Percentiles rank a stretch among this genome's conserved stretches.
These are phyloP conservation scores for Aleadryas rufinucha DNA, from an alignment of 2,113 vertebrate genomes.

Conservation along the genomic window DNA sequence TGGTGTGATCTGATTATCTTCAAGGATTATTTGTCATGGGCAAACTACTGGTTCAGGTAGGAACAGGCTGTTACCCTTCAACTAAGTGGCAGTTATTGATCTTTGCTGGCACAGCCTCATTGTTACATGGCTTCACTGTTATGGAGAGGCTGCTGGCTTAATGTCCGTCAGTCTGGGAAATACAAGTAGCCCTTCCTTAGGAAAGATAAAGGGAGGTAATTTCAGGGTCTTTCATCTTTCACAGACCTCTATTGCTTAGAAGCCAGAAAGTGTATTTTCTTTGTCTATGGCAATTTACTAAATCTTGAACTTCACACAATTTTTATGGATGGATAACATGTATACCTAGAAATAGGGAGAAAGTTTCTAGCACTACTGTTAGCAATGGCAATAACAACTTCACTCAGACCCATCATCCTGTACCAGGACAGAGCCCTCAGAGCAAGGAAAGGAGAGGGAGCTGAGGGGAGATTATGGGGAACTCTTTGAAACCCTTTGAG, in stretches of 20 bases:
- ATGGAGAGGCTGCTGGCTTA: neutral
- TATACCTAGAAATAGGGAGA: neutral
- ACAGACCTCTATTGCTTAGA: neutral
- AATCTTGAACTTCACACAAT: neutral
- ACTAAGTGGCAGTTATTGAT: constrained; percentile 42
- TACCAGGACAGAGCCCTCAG: neutral
- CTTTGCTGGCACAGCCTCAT: neutral
- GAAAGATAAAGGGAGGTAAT: constrained; percentile 5
- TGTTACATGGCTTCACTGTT: neutral
- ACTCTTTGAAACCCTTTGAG: neutral
- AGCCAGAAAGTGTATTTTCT: neutral
- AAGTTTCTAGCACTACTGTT: neutral
- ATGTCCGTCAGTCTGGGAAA: neutral
- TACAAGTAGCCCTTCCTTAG: neutral
- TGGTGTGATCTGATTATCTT: constrained; percentile 33
- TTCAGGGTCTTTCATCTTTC: neutral
- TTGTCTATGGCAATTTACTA: neutral
- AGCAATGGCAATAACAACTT: neutral
- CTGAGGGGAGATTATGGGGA: fast-evolving
- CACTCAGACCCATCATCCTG: neutral
- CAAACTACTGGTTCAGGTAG: constrained; percentile 43
- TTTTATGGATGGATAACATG: neutral
- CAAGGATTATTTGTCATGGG: constrained; percentile 36
- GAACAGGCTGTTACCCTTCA: constrained; percentile 20
- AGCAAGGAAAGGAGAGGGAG: fast-evolving